These are phyloP conservation scores for Phrynosoma platyrhinos DNA, from an alignment of 2,113 vertebrate genomes.

Conservation along the genomic window DNA sequence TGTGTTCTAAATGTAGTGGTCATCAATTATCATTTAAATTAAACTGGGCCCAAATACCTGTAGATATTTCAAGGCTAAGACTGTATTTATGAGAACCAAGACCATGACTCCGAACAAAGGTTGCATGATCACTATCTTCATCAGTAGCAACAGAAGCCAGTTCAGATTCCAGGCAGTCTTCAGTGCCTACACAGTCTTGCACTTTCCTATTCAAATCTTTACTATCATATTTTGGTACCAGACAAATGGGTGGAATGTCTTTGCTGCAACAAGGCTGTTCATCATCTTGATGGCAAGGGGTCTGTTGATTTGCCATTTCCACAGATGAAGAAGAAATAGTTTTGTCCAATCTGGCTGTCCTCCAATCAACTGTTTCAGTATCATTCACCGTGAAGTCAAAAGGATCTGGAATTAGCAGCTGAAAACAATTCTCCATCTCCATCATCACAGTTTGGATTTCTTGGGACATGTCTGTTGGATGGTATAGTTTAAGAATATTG, in stretches of 20 bases:
- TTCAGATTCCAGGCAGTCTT: fast-evolving
- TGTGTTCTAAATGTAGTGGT: neutral
- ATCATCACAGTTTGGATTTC: constrained; percentile 84
- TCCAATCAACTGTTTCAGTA: neutral
- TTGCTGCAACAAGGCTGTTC: constrained; percentile 91
- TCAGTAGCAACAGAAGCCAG: fast-evolving
- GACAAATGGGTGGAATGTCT: constrained; percentile 62
- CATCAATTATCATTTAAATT: neutral
- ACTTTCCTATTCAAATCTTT: neutral
- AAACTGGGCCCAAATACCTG: constrained; percentile 76
- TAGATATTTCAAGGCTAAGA: constrained; percentile 83
- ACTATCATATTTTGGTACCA: neutral
- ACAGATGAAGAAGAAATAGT: neutral
- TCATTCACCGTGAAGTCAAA: constrained; percentile 67
- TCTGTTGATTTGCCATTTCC: neutral
- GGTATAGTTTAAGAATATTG: constrained; percentile 32
- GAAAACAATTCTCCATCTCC: constrained; percentile 90
- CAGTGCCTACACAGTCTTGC: constrained; percentile 1
- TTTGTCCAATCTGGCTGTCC: fast-evolving
- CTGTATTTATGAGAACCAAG: constrained; percentile 89
- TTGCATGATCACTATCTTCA: constrained; percentile 66
- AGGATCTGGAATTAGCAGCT: constrained; percentile 83
- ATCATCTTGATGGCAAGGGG: constrained; percentile 31
- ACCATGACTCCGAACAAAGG: constrained; percentile 87
- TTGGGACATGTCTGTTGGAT: constrained; percentile 78